Evolutionary conservation across 2,888 invertebrate species (phyloP).

Genomic region (Aquatica leii): DNA sequence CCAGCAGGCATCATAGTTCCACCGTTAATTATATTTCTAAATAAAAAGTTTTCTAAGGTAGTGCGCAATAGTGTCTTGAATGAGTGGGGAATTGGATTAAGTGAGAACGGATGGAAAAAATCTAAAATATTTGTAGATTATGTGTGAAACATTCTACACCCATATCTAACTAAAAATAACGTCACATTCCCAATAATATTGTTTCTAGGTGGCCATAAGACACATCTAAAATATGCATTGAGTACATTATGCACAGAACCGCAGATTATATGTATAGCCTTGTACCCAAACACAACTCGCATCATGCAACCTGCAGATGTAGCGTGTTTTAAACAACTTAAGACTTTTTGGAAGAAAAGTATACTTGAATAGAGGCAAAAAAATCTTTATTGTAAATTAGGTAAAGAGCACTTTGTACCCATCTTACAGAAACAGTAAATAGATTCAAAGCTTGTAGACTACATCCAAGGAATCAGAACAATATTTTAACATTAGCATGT

Average conservation of each 20-base stretch:
- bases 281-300: too few relatives aligned
- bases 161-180: conserved; percentile 20
- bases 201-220: conserved; percentile 37
- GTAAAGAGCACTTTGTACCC: not conserved
- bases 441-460: too few relatives aligned
- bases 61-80: conserved; percentile 50
- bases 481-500: too few relatives aligned
- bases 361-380: not conserved
- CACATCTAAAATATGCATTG: conserved; percentile 35
- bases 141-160: conserved; percentile 40
- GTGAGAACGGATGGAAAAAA: conserved; percentile 58
- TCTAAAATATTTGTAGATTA: conserved; percentile 56
- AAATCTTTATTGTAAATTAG: not conserved
- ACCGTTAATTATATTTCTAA: too few relatives aligned
- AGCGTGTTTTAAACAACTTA: too few relatives aligned
- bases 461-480: not conserved
- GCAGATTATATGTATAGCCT: too few relatives aligned
- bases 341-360: not conserved
- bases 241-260: conserved; percentile 43
- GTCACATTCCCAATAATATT: conserved; percentile 30
- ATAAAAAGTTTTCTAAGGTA: too few relatives aligned
- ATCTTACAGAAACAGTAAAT: not conserved
- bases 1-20: too few relatives aligned
- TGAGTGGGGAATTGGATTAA: conserved; percentile 54
- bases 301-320: too few relatives aligned